phyloP scores from a whole-genome alignment of 1,140 invertebrate genomes.

The Musca domestica region DNA sequence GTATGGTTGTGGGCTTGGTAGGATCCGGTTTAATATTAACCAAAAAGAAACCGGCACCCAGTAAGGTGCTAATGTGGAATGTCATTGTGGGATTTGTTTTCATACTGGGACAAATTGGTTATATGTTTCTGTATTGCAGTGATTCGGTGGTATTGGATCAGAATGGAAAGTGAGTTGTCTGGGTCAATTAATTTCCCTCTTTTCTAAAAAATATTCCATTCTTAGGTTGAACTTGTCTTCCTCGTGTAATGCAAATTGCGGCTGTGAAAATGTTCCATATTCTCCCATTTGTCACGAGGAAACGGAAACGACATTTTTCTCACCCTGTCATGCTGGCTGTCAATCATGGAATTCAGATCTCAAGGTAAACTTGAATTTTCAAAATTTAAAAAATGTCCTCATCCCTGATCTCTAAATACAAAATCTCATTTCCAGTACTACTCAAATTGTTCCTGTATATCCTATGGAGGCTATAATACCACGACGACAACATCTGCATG shows the following conservation, averaged over 20 bases:
- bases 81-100: slow-evolving; percentile 61
- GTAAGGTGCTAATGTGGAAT: slow-evolving; percentile 65
- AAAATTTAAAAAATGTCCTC: too few relatives aligned
- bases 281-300: slow-evolving; percentile 61
- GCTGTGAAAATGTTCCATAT: slow-evolving; percentile 59
- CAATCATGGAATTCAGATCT: slow-evolving; percentile 35
- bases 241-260: slow-evolving; percentile 59
- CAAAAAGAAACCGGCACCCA: slow-evolving; percentile 62
- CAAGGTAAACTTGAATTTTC: too few relatives aligned
- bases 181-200: too few relatives aligned
- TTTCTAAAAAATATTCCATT: too few relatives aligned
- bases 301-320: slow-evolving; percentile 60
- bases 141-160: slow-evolving; percentile 32
- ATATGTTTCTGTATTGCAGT: slow-evolving; percentile 63
- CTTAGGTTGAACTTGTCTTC: slow-evolving; percentile 57
- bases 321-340: slow-evolving; percentile 65
- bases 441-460: slow-evolving; percentile 29
- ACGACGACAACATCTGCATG: not conserved
- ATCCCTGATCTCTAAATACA: not conserved
- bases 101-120: slow-evolving; percentile 56
- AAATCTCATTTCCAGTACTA: slow-evolving; percentile 21
- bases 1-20: slow-evolving; percentile 63
- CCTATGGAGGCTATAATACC: not conserved
- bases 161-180: slow-evolving; percentile 41
- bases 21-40: slow-evolving; percentile 63